A percentile compares a stretch with the other conserved stretches of the same genome.
Evolutionary conservation across 2,888 invertebrate genomes (phyloP).

Genomic region (Hirtodrosophila duncani): DNA sequence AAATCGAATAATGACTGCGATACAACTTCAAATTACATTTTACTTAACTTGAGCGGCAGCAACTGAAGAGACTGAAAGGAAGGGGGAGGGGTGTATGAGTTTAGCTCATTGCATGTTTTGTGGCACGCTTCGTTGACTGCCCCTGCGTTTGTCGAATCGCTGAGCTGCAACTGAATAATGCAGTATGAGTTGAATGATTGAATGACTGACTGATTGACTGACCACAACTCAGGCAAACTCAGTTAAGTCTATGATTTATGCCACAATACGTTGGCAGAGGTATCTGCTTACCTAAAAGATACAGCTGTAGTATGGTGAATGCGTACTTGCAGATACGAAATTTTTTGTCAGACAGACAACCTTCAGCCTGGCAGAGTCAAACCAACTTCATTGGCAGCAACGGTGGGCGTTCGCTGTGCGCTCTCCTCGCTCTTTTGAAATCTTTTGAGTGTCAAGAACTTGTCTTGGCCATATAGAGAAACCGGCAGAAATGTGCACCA

Average conservation of each 20-base stretch:
- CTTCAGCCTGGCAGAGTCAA: no score
- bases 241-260: no score
- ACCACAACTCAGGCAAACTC: conserved; percentile 7
- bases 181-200: conserved; percentile 26
- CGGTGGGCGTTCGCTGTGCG: conserved; percentile 9
- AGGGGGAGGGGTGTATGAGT: conserved; percentile 6
- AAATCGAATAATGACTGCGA: conserved; percentile 43
- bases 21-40: conserved; percentile 46
- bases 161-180: conserved; percentile 46
- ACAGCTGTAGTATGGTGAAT: no score
- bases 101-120: conserved; percentile 9
- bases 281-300: no score
- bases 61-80: background rate
- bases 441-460: conserved; percentile 70
- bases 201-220: conserved; percentile 38
- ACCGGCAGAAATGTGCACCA: conserved; percentile 69
- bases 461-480: conserved; percentile 71
- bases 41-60: conserved; percentile 14
- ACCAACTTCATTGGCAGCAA: background rate
- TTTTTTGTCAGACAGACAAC: conserved; percentile 2
- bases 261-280: no score
- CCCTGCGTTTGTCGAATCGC: conserved; percentile 49
- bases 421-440: conserved; percentile 38
- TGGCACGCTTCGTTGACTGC: conserved; percentile 63
- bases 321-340: conserved; percentile 18